Evolutionary conservation across 2,888 invertebrate species (phyloP), one percentile per base, ranked within the genome.

Genomic region (Cordilura impudica): DNA sequence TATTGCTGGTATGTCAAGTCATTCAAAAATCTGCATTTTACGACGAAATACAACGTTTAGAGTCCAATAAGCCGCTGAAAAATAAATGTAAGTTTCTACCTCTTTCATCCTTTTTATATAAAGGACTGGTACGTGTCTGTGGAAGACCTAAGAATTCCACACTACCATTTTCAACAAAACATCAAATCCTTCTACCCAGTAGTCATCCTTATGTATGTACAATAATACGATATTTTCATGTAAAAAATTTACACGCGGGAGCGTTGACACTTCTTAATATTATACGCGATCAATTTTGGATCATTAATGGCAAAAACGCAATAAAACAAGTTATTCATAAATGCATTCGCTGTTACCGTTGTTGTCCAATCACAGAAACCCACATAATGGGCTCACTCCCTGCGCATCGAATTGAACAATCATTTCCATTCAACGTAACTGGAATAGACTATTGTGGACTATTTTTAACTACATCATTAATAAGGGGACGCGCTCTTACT

Each of bases 81-180:
- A 5, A 4, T 19, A 14, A 29, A n/a, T 67, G 45, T 12, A 67
- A 19, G 29, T 45, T 54, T 8, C 4, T 29, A 2, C 66, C 54
- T 2, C 14, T 67, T 5, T 45, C 56, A 1, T 56, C 56, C 19
- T 56, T 67, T 47, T 1, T 67, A 7, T 29, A 67, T 2, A 26
- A 67, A n/a, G 67, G 67, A 6, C 8, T 67, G 1, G 5, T 67
- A 2, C 54, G 67, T n/a, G 43, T 66, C 18, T 43, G 66, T 10
- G 54, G 66, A 18, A 26, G 66, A 16, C 16, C 45, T 26, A 54
- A 54, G 31, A 54, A 67, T 16, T 18, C 54, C 1, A 12, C 66
- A 23, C 6, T 53, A 4, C 31, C 51, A 1, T 65, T 53, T 39
- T 51, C 65, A 21, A 53, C 65, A 23, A 65, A 65, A 35, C 51